Conservation (phyloP, 2,888 invertebrate species). For the Choristoneura rosaceana region DNA sequence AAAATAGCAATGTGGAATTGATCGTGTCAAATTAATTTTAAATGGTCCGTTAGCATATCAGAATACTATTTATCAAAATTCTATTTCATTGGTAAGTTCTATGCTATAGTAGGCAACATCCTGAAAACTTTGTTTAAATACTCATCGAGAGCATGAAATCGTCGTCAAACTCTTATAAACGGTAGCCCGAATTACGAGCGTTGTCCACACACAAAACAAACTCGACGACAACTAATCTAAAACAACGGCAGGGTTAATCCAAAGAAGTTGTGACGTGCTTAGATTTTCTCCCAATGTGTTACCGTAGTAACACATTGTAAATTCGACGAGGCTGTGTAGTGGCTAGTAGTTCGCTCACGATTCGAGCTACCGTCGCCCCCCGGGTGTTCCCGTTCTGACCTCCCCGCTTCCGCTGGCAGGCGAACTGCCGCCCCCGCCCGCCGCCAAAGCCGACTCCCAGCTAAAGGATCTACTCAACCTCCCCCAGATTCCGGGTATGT, state of each 20-base stretch:
- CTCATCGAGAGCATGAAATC: background rate
- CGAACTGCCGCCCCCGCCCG: conserved; percentile 61
- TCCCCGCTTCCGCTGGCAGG: conserved; percentile 62
- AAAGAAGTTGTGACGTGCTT: too few species aligned
- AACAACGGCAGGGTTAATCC: background rate
- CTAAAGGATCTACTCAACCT: conserved; percentile 70
- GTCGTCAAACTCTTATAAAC: background rate
- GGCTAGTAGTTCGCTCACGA: background rate
- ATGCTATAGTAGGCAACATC: background rate
- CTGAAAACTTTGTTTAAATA: background rate
- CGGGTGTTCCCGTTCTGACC: conserved; percentile 23
- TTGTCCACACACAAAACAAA: background rate
- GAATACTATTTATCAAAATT: too few species aligned
- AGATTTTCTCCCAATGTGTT: too few species aligned
- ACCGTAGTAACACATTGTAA: too few species aligned
- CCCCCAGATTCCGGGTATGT: conserved; percentile 46
- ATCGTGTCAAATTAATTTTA: too few species aligned
- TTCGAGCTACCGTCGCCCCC: conserved; percentile 8
- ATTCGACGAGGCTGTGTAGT: background rate
- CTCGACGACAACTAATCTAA: background rate
- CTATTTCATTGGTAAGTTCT: too few species aligned
- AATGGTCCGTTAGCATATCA: too few species aligned
- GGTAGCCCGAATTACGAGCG: conserved; percentile 23
- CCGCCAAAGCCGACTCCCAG: conserved; percentile 77
- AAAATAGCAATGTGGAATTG: too few species aligned